Evolutionary conservation across 2,888 invertebrate species (phyloP).

Genomic region (Heliconius erato): DNA sequence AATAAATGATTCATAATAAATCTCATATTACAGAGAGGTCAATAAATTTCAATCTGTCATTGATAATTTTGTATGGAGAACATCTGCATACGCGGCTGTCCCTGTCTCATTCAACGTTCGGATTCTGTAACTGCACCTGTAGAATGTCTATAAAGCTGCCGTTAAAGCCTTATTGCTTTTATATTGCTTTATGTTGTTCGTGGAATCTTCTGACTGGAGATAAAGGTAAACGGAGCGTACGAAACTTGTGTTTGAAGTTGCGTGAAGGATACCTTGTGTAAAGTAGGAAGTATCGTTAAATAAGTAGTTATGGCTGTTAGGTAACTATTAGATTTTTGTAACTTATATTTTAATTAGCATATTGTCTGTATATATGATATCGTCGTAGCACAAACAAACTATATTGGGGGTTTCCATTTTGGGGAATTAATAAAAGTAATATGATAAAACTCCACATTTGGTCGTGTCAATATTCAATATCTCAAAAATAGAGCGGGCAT

Average conservation of each 20-base stretch:
- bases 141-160: constrained; percentile 45
- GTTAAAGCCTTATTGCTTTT: constrained; percentile 48
- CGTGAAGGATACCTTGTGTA: not conserved
- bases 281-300: not conserved
- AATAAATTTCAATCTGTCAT: constrained; percentile 50
- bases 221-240: constrained; percentile 30
- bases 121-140: constrained; percentile 51
- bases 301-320: not conserved
- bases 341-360: not conserved
- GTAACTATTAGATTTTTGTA: not conserved
- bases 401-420: too few relatives aligned
- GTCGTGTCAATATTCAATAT: too few relatives aligned
- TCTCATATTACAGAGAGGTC: constrained; percentile 44
- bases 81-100: constrained; percentile 48
- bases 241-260: constrained; percentile 13
- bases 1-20: constrained; percentile 36
- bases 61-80: constrained; percentile 47
- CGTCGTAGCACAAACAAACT: too few relatives aligned
- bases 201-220: constrained; percentile 44
- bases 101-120: constrained; percentile 47
- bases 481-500: too few relatives aligned
- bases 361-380: not conserved
- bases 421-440: too few relatives aligned
- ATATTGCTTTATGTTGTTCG: constrained; percentile 39
- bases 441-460: too few relatives aligned